Base-by-base conservation (phyloP, 2,113 vertebrate species). In the Gymnarchus niloticus region DNA sequence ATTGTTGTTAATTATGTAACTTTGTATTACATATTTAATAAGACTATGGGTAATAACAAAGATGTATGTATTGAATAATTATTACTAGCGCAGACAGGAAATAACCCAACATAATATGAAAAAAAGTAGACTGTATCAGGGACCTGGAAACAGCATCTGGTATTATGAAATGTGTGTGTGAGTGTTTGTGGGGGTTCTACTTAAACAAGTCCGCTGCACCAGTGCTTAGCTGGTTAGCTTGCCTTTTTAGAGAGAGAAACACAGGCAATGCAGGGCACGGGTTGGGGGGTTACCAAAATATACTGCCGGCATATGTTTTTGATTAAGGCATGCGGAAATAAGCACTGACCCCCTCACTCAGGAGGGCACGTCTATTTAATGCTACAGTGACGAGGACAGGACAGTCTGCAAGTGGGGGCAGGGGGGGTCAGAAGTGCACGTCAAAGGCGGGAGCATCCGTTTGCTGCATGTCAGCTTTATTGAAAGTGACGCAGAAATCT, bases 241-340 rank as follows among this genome's bases (percentile, higher is more conserved):
- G n/a, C 83, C 83, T 33, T n/a, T 51, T 88, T 85, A 89, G 56
- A 3, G 83, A 85, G 49, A 85, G 48, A 56, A 87, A 54, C 89
- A 85, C 78, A 9, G 86, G 84, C 44, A 81, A 76, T 69, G 84
- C 10, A 69, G 56, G 48, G 92, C 90, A 91, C 90, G 90, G 91
- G 85, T 78, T 83, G 84, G n/a, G 73, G 49, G 83, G 52, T 65
- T 65, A 59, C 73, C 69, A 59, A 86, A 88, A 77, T 84, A 57
- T 94, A 93, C 91, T 91, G 90, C 90, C 89, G 33, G 87, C 92
- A 94, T 96, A 92, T 96, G 95, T 93, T 96, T 96, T 94, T 96
- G 92, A 96, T 97, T 96, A 96, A 92, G 88, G 59, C 83, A 88
- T 93, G 92, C 94, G 94, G 94, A 96, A 97, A 95, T 94, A 95